Base-by-base conservation (phyloP, 2,113 vertebrate species). In the Archocentrus centrarchus region DNA sequence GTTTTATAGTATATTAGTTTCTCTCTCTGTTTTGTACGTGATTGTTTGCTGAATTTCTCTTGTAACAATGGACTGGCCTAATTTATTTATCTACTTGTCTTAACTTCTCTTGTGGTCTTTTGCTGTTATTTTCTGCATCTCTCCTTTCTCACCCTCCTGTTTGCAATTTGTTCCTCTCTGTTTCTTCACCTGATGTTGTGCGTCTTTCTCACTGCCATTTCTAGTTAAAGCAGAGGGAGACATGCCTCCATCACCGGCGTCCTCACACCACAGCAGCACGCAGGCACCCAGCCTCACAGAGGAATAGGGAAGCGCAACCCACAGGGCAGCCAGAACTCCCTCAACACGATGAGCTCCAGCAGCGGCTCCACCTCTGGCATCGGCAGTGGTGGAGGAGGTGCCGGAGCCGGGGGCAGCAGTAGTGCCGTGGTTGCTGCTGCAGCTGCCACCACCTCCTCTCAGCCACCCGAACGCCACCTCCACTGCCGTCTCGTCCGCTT, bases 251-350 rank as follows among this genome's bases (percentile, higher is more conserved):
- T 99, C 98, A 8, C 98, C 98, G 1, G 98, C 98, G 15, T 99
- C 98, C 0, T 99, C 98, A 18, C 98, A 99, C 83, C 98, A 99
- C 96, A 99, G 98, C 94, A 98, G 98, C 95, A 99, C 92, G 84
- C 98, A 99, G 94, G 98, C 97, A 0, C 97, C 97, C 18, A 98
- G 98, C 1, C 96, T 99, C 94, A 97, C 97, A 0, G 98, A 99
- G 91, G 98, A 98, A 95, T 93, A 0, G 94, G 94, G 91, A 99
- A 99, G 91, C 98, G 97, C 55, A 98, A 98, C 0, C 98, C 97
- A 0, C 98, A 99, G 95, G 98, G 98, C 92, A 99, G 98, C 95
- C 98, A 99, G 95, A 99, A 99, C 93, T 99, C 98, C 2, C 96
- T 99, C 57, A 99, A 98, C 92, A 99, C 98, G 0, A 97, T 99